Base-by-base conservation (phyloP, 1,140 invertebrate genomes). In the Anastrepha ludens region DNA sequence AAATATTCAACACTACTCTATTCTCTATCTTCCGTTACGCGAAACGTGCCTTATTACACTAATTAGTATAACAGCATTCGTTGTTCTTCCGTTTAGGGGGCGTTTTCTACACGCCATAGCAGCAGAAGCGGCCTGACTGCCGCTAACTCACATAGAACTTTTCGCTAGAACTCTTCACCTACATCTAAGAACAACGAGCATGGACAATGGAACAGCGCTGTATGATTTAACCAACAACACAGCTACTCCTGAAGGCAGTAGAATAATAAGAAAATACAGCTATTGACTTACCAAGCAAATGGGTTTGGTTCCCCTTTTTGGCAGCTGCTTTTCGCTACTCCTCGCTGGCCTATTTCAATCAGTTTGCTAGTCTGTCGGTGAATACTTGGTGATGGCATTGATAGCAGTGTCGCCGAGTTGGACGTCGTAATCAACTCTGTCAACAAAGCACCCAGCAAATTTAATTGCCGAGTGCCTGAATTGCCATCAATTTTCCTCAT, bases 391-490 rank as follows among this genome's bases (percentile, higher is more conserved):
- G 47, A 29, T 29, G 29, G 29, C 29, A 29, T 29, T 29, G 29
- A 29, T 1, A 29, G 44, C 74, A 2, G 15, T 81, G 74, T 55
- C 47, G n/a, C 7, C n/a, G 41, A 41, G 17, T 81, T 55, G 47
- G 74, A 55, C 47, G 47, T 55, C n/a, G 74, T 81, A 81, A 81
- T 81, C 74, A 81, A 20, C 74, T 20, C 47, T 81, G 74, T 81
- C 74, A 81, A 81, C 74, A 81, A 81, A 81, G 20, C 74, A 55
- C 74, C 47, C 74, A 55, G 29, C 74, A 81, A 81, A 81, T 81
- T 81, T 81, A 81, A 81, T 81, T 81, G 47, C 74, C 47, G 44
- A 81, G 47, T 55, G 74, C 74, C 74, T 55, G 74, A 17, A 55
- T 58, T 81, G 47, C 74, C 74, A 81, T 55, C 74, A 58, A 81